Conservation (phyloP, 2,888 invertebrate genomes). For the Rotaria sp. region DNA sequence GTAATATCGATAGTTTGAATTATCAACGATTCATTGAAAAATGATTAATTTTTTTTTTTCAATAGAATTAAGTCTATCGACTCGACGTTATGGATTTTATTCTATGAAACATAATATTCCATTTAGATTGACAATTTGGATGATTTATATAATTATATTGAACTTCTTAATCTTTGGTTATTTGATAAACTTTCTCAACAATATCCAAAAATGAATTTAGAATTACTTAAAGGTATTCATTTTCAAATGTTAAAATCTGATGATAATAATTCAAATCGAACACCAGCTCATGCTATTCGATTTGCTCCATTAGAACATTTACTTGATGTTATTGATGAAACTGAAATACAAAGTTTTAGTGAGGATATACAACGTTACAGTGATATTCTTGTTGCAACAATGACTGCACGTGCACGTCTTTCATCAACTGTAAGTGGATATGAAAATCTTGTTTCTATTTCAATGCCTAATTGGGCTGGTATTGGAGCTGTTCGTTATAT, state of each 20-base stretch:
- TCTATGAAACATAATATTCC: too few species aligned
- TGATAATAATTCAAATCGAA: not conserved
- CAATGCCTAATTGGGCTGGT: constrained; percentile 87
- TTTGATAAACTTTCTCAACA: constrained; percentile 5
- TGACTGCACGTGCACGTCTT: not conserved
- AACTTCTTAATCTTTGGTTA: constrained; percentile 5
- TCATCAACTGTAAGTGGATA: constrained; percentile 52
- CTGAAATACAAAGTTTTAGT: not conserved
- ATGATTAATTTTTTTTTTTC: too few species aligned
- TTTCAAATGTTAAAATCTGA: not conserved
- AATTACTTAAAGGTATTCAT: constrained; percentile 5
- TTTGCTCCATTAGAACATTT: constrained; percentile 25
- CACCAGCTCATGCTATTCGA: not conserved
- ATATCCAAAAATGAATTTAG: constrained; percentile 20
- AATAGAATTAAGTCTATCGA: too few species aligned
- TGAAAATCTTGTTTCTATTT: constrained; percentile 69
- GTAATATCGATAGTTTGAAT: too few species aligned
- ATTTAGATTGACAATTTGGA: not conserved
- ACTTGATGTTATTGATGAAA: not conserved
- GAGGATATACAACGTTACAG: not conserved
- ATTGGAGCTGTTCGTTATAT: constrained; percentile 70
- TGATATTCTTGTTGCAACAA: constrained; percentile 1
- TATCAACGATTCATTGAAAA: too few species aligned
- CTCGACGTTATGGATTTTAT: too few species aligned
- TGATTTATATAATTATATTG: not conserved